These are phyloP conservation scores for Cheilosia soror DNA, from an alignment of 2,888 invertebrate species.

Conservation along the genomic window DNA sequence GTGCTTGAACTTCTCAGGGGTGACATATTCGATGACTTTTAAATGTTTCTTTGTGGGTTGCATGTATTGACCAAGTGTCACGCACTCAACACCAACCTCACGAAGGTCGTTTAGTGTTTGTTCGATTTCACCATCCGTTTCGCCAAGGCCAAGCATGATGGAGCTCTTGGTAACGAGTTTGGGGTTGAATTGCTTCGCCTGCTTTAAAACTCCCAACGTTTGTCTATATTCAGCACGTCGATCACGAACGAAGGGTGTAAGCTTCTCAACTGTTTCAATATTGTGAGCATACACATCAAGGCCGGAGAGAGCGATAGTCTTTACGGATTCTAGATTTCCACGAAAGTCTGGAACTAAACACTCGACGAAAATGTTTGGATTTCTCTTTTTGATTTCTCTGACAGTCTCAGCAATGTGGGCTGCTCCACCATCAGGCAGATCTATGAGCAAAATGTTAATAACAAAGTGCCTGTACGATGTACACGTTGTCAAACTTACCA, in stretches of 20 bases:
- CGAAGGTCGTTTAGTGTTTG: conserved; percentile 94
- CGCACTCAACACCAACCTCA: conserved; percentile 93
- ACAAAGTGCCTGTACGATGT: not conserved
- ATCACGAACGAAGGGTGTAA: conserved; percentile 97
- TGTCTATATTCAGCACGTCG: conserved; percentile 96
- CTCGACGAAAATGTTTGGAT: conserved; percentile 95
- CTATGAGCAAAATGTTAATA: conserved; percentile 83
- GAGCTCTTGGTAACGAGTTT: conserved; percentile 97
- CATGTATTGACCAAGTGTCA: conserved; percentile 99
- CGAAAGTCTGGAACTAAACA: conserved; percentile 98
- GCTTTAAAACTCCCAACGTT: conserved; percentile 91
- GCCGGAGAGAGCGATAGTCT: conserved; percentile 90
- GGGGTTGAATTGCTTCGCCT: conserved; percentile 92
- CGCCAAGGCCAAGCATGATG: conserved; percentile 98
- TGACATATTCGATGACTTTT: conserved; percentile 97
- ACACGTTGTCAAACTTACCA: conserved; percentile 85
- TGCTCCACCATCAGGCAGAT: conserved; percentile 97
- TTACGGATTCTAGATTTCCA: conserved; percentile 90
- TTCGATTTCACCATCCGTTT: conserved; percentile 93
- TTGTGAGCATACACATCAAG: conserved; percentile 99
- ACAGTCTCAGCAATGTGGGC: conserved; percentile 97
- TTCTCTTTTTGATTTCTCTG: conserved; percentile 92
- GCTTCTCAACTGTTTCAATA: conserved; percentile 96
- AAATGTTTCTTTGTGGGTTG: conserved; percentile 98
- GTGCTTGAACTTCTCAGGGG: conserved; percentile 94